A percentile compares a stretch with the other conserved stretches of the same genome.
phyloP scores from a whole-genome alignment of 2,113 vertebrate species.

The Sitta europaea region DNA sequence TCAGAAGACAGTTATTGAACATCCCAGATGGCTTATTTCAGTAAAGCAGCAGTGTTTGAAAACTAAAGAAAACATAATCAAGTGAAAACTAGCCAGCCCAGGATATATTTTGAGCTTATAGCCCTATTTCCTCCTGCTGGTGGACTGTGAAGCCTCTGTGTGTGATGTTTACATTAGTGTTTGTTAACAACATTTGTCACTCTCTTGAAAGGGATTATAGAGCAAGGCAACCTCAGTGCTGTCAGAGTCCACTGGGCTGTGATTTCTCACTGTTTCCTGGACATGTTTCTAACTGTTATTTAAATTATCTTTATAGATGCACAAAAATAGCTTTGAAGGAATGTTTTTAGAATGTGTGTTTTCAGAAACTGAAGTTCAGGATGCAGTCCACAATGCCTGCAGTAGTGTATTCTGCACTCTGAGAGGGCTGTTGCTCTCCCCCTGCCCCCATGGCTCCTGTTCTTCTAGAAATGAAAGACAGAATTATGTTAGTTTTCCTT shows the following conservation, averaged over 20 bases:
- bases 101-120: neutral
- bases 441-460: neutral
- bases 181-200: neutral
- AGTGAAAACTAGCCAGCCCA: neutral
- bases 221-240: neutral
- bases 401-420: neutral
- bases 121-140: neutral
- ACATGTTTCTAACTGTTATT: neutral
- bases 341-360: neutral
- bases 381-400: neutral
- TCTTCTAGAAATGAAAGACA: conserved; percentile 23
- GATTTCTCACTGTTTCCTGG: neutral
- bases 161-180: neutral
- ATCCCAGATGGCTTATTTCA: neutral
- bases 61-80: neutral
- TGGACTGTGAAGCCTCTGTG: neutral
- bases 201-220: neutral
- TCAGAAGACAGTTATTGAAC: conserved; percentile 4
- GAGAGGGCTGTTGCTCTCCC: neutral
- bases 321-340: conserved; percentile 2
- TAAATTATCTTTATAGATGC: neutral
- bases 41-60: neutral
- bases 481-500: conserved; percentile 34
- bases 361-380: conserved; percentile 10
- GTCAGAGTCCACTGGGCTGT: neutral